phyloP scores from a whole-genome alignment of 2,797 vertebrate genomes.

The Clarias laeviceps region DNA sequence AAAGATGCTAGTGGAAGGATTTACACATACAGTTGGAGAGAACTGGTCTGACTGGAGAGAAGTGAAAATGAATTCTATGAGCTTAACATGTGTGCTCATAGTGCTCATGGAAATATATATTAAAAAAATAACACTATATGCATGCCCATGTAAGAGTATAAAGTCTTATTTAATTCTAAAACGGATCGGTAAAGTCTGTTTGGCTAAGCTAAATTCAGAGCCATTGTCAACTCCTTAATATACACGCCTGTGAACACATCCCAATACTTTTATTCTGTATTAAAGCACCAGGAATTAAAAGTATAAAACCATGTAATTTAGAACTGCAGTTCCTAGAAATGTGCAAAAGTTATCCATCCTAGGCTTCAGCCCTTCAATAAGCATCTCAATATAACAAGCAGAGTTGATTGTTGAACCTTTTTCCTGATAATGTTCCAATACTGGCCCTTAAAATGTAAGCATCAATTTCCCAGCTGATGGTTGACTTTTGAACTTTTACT shows the following conservation, averaged over 20 bases:
- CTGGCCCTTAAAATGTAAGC: no score
- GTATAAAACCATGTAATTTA: neutral
- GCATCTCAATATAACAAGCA: no score
- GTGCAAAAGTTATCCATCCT: no score
- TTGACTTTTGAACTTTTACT: no score
- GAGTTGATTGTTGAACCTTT: no score
- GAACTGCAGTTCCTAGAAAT: no score
- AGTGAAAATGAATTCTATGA: slow-evolving; percentile 10
- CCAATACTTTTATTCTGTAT: neutral
- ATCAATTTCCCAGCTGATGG: no score
- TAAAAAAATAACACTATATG: neutral
- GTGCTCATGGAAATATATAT: slow-evolving; percentile 4
- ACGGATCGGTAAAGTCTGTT: neutral
- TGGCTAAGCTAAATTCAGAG: neutral
- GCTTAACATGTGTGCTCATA: slow-evolving; percentile 12
- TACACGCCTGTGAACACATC: neutral
- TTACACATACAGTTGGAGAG: slow-evolving; percentile 46
- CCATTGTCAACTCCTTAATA: no score
- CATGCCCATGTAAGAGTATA: neutral
- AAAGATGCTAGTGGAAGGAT: slow-evolving; percentile 47
- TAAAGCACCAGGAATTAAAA: neutral
- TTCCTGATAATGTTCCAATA: no score
- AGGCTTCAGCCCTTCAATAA: no score
- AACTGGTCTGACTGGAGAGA: slow-evolving; percentile 20
- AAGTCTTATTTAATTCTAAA: neutral